Base-by-base conservation (phyloP, 2,113 vertebrate genomes). In the Pelecanoides urinatrix region DNA sequence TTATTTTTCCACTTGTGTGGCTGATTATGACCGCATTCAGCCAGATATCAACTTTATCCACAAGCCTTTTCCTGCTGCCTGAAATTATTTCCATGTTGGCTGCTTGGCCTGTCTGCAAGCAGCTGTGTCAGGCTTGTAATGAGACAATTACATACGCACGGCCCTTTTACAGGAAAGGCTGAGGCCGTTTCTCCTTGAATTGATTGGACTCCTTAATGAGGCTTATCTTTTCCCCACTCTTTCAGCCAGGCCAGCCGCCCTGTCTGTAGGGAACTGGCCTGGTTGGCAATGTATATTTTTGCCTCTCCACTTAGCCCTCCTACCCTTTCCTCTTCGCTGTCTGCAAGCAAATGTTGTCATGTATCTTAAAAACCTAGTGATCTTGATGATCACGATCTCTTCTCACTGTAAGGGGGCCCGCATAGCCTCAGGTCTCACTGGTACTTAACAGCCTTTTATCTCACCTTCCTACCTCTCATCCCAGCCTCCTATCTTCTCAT, bases 61-160 rank as follows among this genome's bases (percentile, higher is more conserved):
- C 4, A 11, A n/a, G 59, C 47, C 56, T 74, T 86, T 95, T 94
- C 92, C 92, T 87, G 86, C 86, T 94, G 79, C 91, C 83, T 94
- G 91, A 36, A 77, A 65, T 70, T 15, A 72, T 92, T 94, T 88
- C 86, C 94, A 38, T 27, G 44, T 40, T 95, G 91, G 76, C 86
- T 95, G 76, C 80, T 58, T 9, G 10, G 76, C 20, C 88, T 67
- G 59, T 25, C 55, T 94, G 86, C 0, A n/a, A 29, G 83, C 52
- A 52, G 91, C 92, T 88, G 91, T 81, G 75, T 81, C 0, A 6
- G 72, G 32, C 36, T 90, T n/a, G 56, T 42, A 40, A 45, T 36
- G 83, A 91, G 86, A 82, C 72, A 59, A 26, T 74, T 59, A 61
- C 58, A 42, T 66, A 42, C 5, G 0, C 79, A 26, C 4, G 34